phyloP scores from a whole-genome alignment of 2,797 vertebrate genomes.

The Darevskia nairensis region DNA sequence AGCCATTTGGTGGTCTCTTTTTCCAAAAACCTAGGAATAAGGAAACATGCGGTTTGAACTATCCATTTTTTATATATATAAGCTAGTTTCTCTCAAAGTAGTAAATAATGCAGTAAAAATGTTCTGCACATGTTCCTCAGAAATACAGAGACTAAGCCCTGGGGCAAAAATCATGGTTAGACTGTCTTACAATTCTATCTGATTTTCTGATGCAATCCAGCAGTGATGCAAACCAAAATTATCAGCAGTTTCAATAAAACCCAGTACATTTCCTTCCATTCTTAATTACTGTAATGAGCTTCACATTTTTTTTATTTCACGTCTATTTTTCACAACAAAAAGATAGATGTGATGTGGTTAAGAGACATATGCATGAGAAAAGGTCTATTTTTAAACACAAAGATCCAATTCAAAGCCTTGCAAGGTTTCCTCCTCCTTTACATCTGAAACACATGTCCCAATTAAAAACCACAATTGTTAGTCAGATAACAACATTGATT shows the following conservation, averaged over 20 bases:
- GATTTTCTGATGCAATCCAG: conserved; percentile 60
- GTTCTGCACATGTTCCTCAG: conserved; percentile 50
- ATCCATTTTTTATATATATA: conserved; percentile 42
- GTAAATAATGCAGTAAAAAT: conserved; percentile 62
- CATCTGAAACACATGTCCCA: conserved; percentile 61
- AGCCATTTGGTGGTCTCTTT: conserved; percentile 88
- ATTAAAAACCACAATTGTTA: conserved; percentile 56
- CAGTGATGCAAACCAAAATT: conserved; percentile 62
- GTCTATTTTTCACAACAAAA: conserved; percentile 49
- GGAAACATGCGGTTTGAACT: conserved; percentile 60
- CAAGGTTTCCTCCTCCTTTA: conserved; percentile 54
- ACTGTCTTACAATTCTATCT: conserved; percentile 59
- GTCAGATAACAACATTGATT: conserved; percentile 50
- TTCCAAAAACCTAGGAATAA: conserved; percentile 85
- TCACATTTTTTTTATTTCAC: conserved; percentile 58
- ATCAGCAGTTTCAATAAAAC: conserved; percentile 60
- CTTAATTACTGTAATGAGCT: conserved; percentile 58
- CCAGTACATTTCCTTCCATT: conserved; percentile 61
- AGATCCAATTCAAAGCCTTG: conserved; percentile 65
- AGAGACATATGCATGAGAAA: conserved; percentile 12
- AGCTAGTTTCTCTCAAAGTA: conserved; percentile 61
- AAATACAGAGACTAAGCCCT: conserved; percentile 56
- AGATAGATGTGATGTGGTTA: conserved; percentile 43
- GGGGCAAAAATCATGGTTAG: conserved; percentile 54
- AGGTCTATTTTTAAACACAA: conserved; percentile 60